Conservation (phyloP, 2,888 invertebrate species). For the Cremastobaeus sp. region DNA sequence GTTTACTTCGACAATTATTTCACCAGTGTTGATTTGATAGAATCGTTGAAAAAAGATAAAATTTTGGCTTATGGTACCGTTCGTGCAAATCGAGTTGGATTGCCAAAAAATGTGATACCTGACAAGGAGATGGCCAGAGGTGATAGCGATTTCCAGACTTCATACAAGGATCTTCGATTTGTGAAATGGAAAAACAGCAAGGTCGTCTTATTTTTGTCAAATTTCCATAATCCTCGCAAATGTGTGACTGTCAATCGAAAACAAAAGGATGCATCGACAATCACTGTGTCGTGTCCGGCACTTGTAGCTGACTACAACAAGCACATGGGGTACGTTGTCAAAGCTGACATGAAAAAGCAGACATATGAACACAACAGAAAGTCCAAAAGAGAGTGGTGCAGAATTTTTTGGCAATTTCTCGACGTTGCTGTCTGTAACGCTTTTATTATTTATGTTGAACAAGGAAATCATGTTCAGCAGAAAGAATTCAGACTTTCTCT, state of each 20-base stretch:
- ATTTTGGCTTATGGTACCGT: slow-evolving; percentile 55
- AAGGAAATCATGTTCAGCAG: slow-evolving; percentile 1
- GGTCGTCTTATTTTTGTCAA: slow-evolving; percentile 63
- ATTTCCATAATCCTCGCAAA: slow-evolving; percentile 59
- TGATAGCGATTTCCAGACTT: slow-evolving; percentile 43
- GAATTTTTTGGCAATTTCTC: slow-evolving; percentile 49
- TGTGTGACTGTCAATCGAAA: slow-evolving; percentile 57
- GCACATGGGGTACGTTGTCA: slow-evolving; percentile 64
- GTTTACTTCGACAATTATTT: slow-evolving; percentile 58
- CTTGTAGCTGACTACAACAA: slow-evolving; percentile 65
- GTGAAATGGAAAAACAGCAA: slow-evolving; percentile 69
- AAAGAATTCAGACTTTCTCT: slow-evolving; percentile 31
- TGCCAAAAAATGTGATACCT: slow-evolving; percentile 31
- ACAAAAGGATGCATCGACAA: slow-evolving; percentile 61
- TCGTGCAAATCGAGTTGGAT: slow-evolving; percentile 35
- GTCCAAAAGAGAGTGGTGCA: slow-evolving; percentile 33
- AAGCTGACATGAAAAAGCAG: slow-evolving; percentile 9
- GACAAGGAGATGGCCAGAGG: slow-evolving; percentile 40
- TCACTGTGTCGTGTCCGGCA: slow-evolving; percentile 62
- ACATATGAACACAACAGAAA: slow-evolving; percentile 3
- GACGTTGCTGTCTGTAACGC: slow-evolving; percentile 31
- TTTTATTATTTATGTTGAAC: slow-evolving; percentile 31
- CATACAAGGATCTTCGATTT: slow-evolving; percentile 61
- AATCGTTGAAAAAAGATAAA: slow-evolving; percentile 36
- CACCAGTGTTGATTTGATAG: slow-evolving; percentile 28